Conservation (phyloP, 2,797 vertebrate genomes). For the Catostomus latipinnis region DNA sequence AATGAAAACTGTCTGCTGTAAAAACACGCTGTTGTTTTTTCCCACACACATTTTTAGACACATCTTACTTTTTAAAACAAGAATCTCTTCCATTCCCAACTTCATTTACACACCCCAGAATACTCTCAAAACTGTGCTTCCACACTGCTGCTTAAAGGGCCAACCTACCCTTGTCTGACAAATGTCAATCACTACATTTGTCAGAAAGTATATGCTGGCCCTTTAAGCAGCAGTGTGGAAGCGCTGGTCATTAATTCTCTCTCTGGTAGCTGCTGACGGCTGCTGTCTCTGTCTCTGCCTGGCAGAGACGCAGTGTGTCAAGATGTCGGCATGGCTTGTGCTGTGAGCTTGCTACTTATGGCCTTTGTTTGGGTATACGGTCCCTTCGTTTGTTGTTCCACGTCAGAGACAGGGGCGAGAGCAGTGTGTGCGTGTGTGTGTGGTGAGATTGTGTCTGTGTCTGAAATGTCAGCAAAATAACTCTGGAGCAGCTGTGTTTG, state of each 20-base stretch:
- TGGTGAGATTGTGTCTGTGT: not conserved
- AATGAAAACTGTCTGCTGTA: too few relatives aligned
- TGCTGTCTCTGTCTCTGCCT: slow-evolving; percentile 33
- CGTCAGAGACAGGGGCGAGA: not conserved
- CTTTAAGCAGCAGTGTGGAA: slow-evolving; percentile 38
- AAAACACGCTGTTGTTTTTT: too few relatives aligned
- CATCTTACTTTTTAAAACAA: not conserved
- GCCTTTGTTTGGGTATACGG: slow-evolving; percentile 49
- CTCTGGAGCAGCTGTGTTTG: slow-evolving; percentile 31
- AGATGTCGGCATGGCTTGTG: slow-evolving; percentile 45
- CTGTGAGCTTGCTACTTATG: slow-evolving; percentile 50
- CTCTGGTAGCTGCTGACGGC: slow-evolving; percentile 36
- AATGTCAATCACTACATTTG: not conserved
- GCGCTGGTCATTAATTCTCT: slow-evolving; percentile 26
- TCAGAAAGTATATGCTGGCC: not conserved
- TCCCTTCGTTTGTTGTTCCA: slow-evolving; percentile 41
- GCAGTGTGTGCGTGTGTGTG: not conserved
- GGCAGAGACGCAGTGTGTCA: slow-evolving; percentile 3
- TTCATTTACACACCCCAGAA: not conserved
- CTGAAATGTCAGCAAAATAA: slow-evolving; percentile 5
- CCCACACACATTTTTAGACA: too few relatives aligned
- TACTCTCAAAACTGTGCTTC: not conserved
- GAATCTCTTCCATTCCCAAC: not conserved
- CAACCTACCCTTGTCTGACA: not conserved
- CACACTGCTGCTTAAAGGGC: slow-evolving; percentile 34